Evolutionary conservation across 1,140 invertebrate genomes (phyloP).

Genomic region (Atta cephalotes): DNA sequence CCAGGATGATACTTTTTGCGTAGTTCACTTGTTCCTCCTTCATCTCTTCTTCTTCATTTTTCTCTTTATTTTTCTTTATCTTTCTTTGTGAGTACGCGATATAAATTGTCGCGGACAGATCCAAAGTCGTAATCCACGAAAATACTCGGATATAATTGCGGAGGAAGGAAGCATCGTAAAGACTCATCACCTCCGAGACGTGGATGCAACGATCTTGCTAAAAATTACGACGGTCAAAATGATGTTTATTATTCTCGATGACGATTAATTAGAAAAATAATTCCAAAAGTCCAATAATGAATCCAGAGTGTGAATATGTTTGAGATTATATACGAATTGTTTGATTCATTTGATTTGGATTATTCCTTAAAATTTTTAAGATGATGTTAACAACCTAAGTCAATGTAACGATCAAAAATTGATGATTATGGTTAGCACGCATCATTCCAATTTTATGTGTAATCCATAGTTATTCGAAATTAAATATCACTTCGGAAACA

Average conservation of each 20-base stretch:
- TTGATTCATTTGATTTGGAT: not conserved
- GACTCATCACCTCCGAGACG: slow-evolving; percentile 17
- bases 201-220: slow-evolving; percentile 17
- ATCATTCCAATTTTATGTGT: slow-evolving; percentile 45
- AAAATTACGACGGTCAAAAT: slow-evolving; percentile 24
- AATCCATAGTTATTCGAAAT: slow-evolving; percentile 45
- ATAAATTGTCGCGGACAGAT: slow-evolving; percentile 42
- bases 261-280: slow-evolving; percentile 43
- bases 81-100: not conserved
- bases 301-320: not conserved
- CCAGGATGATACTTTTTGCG: slow-evolving; percentile 13
- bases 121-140: slow-evolving; percentile 42
- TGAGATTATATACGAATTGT: not conserved
- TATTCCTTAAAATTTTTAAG: not conserved
- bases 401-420: slow-evolving; percentile 29
- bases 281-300: not conserved
- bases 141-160: slow-evolving; percentile 49
- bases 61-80: slow-evolving; percentile 1
- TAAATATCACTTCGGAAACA: slow-evolving; percentile 46
- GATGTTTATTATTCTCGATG: not conserved
- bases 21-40: not conserved
- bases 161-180: slow-evolving; percentile 43
- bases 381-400: not conserved
- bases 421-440: slow-evolving; percentile 20
- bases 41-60: too few species aligned